Base-by-base conservation (phyloP, 2,888 invertebrate genomes). In the Cheilosia soror region DNA sequence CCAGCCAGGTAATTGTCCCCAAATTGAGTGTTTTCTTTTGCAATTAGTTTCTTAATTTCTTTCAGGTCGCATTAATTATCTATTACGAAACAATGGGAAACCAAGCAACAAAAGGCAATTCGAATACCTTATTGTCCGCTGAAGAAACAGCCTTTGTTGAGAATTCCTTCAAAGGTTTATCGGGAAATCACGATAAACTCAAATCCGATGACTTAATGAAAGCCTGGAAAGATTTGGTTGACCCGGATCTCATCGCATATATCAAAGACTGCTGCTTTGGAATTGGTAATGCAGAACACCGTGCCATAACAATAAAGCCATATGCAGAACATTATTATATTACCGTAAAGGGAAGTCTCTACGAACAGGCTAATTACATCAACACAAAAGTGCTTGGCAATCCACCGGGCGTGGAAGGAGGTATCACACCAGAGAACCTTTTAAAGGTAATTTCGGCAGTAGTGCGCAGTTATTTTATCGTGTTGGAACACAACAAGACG, bases 141-240 rank as follows among this genome's bases (percentile, higher is more conserved):
- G 91, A 91, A 2, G 90, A 91, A 31, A 49, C 65, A 5, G 0
- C 42, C 2, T 85, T 81, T 76, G 91, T 92, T 88, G 91, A 89
- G 89, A 88, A 44, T 55, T 79, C 83, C 0, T 76, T 87, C 76
- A 71, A 88, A 83, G 58, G 71, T 15, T 69, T 80, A 25, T 51
- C 88, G 65, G 60, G 79, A 68, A 75, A 88, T 13, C 49, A 44
- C 31, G 80, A 85, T 1, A 77, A 85, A 31, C 15, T 85, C 0
- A 80, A 62, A 25, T 15, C 42, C 1, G 85, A 80, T 1, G 11
- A 4, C 3, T 7, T 85, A 33, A n/a, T 13, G 0, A 76, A 25
- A 4, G 31, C 68, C 4, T 85, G 79, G 79, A 9, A 31, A 0
- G 20, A 62, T 42, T 15, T 81, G 31, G 80, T 58, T 4, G 85